Base-by-base conservation (phyloP, 2,113 vertebrate genomes). In the Paradisaea rubra region DNA sequence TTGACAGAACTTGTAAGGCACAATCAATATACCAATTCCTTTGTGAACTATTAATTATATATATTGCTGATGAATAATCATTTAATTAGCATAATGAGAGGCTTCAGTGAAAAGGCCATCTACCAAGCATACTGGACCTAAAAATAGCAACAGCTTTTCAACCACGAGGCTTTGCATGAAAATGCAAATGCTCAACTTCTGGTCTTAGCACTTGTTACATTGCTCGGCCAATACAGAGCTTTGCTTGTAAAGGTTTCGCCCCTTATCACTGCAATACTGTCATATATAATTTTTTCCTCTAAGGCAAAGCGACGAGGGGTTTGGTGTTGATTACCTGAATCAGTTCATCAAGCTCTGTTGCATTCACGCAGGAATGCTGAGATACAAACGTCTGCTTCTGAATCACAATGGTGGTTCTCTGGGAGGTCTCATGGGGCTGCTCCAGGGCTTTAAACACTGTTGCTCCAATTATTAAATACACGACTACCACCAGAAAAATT, bases 361-460 rank as follows among this genome's bases (percentile, higher is more conserved):
- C 98, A 95, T 99, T 99, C 66, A 99, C 98, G 37, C 99, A 99
- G 70, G 98, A 88, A 69, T 99, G 99, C 50, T 97, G 95, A 88
- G 98, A 96, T 76, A 99, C 97, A 96, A 99, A 99, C 7, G 98
- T 97, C 74, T 99, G 97, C 95, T 99, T 99, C 97, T 99, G 97
- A 53, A 96, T 97, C 53, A 99, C 97, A 54, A 99, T 99, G 93
- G 98, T 98, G 78, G 98, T 96, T 97, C 98, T 99, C 98, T 99
- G 99, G 9, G 96, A 97, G 31, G 97, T 99, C 97, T 99, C 99
- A 33, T 99, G 97, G 28, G 99, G 99, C 96, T 99, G 99, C 93
- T 99, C 99, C 98, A 99, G 95, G 0, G 98, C 99, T 96, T 98
- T 98, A 98, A 99, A 99, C 78, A 99, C 99, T 0, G 98, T 99